These are phyloP conservation scores for Clepsis dumicolana DNA, from an alignment of 2,888 invertebrate genomes.

Conservation along the genomic window DNA sequence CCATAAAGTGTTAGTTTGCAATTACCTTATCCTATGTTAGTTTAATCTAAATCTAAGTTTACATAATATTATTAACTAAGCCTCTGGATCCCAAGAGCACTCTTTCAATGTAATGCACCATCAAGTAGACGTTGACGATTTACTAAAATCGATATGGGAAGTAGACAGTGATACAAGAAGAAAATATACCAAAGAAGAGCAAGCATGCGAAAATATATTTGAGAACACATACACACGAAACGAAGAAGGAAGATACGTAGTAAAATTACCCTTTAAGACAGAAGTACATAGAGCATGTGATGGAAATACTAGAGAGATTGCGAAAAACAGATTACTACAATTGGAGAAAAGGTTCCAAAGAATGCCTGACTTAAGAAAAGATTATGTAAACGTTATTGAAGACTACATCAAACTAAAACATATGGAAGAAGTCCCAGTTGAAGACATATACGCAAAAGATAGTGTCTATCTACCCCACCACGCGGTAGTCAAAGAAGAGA, in stretches of 20 bases:
- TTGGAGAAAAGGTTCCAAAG: slow-evolving; percentile 30
- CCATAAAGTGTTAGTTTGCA: too few relatives aligned
- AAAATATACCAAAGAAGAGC: slow-evolving; percentile 12
- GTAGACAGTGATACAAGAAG: slow-evolving; percentile 6
- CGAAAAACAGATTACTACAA: slow-evolving; percentile 14
- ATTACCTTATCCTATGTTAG: too few relatives aligned
- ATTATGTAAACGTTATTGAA: slow-evolving; percentile 29
- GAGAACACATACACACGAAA: slow-evolving; percentile 9
- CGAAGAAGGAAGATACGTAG: slow-evolving; percentile 26
- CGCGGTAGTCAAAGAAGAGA: too few relatives aligned
- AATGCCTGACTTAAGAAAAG: slow-evolving; percentile 13
- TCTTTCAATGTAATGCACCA: slow-evolving; percentile 11
- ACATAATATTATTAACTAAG: too few relatives aligned
- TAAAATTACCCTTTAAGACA: slow-evolving; percentile 24
- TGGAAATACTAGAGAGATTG: slow-evolving; percentile 27
- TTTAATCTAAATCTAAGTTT: too few relatives aligned
- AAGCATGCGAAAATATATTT: neutral
- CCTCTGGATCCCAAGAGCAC: too few relatives aligned
- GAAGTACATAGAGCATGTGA: slow-evolving; percentile 8
- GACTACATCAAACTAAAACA: slow-evolving; percentile 33
- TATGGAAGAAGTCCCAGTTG: slow-evolving; percentile 12
- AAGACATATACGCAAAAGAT: neutral
- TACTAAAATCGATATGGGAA: slow-evolving; percentile 20
- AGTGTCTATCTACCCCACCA: too few relatives aligned
- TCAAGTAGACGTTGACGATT: slow-evolving; percentile 13